Percentiles rank a stretch among this genome's conserved stretches.
Conservation (phyloP, 2,888 invertebrate genomes). For the Phyllotreta cruciferae region DNA sequence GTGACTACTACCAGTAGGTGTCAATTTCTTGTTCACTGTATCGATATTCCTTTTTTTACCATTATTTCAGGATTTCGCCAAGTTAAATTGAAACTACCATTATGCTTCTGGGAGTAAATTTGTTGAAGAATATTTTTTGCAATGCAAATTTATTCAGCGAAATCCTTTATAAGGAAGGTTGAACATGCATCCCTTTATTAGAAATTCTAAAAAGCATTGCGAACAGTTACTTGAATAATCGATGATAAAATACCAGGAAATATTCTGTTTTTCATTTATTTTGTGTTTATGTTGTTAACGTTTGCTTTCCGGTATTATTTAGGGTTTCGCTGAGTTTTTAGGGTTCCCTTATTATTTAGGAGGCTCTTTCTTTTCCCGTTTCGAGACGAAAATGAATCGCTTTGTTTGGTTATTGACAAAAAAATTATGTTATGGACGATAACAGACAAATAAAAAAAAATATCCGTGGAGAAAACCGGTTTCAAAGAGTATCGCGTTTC, state of each 20-base stretch:
- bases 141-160: too few relatives aligned
- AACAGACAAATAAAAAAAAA: constrained; percentile 25
- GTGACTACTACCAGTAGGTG: constrained; percentile 41
- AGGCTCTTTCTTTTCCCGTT: constrained; percentile 9
- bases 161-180: too few relatives aligned
- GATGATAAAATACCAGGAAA: too few relatives aligned
- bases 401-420: constrained; percentile 16
- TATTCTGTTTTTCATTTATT: too few relatives aligned
- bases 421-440: constrained; percentile 19
- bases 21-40: constrained; percentile 18
- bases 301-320: constrained; percentile 1
- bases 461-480: constrained; percentile 27
- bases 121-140: too few relatives aligned
- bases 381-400: constrained; percentile 14
- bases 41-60: too few relatives aligned
- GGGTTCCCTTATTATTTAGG: constrained; percentile 5
- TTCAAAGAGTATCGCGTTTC: constrained; percentile 32
- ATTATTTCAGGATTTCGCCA: too few relatives aligned
- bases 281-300: not conserved
- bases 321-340: constrained; percentile 8
- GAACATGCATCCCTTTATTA: too few relatives aligned
- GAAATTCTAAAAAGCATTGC: too few relatives aligned
- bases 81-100: too few relatives aligned
- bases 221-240: too few relatives aligned
- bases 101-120: too few relatives aligned